Base-by-base conservation (phyloP, 1,140 invertebrate genomes). In the Probaryconus sp. region DNA sequence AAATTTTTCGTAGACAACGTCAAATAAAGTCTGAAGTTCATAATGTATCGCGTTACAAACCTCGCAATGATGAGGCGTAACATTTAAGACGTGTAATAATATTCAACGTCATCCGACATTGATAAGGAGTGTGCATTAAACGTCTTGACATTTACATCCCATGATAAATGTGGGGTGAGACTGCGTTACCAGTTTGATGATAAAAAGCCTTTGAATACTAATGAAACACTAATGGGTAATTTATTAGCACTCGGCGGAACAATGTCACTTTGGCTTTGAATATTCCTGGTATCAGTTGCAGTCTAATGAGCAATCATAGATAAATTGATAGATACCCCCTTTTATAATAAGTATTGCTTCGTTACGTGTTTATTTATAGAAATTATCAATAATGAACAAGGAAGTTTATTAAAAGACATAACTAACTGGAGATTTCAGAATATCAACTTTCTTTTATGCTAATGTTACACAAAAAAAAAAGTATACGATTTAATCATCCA, bases 181-280 rank as follows among this genome's bases (percentile, higher is more conserved):
- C 38, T 60, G 31, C 56, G 43, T 60, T 47, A n/a, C n/a, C 30
- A 38, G 7, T 43, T 60, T 47, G 18, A 47, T 38, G 42, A 48
- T 60, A 60, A 60, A 60, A 60, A 60, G 33, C 43, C 13, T 48
- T 60, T 60, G 56, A 60, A 60, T 60, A 40, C 43, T 60, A 60
- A 60, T 60, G 56, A 60, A 60, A 47, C 31, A 33, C 33, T 60
- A 60, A 60, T 60, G 43, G 56, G 5, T 60, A 60, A 60, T 60
- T 48, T 60, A 60, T 60, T 60, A 48, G 56, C 30, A 60, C 42
- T 48, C 48, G 47, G 43, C 33, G 30, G 18, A 16, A 60, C 43
- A 60, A 33, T 60, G 33, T 43, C 56, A 24, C 43, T 10, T n/a
- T n/a, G n/a, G 5, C 3, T 28, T 47, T 60, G 31, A 48, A 60